These are phyloP conservation scores for Rynchops niger DNA, from an alignment of 2,113 vertebrate species.

Conservation along the genomic window DNA sequence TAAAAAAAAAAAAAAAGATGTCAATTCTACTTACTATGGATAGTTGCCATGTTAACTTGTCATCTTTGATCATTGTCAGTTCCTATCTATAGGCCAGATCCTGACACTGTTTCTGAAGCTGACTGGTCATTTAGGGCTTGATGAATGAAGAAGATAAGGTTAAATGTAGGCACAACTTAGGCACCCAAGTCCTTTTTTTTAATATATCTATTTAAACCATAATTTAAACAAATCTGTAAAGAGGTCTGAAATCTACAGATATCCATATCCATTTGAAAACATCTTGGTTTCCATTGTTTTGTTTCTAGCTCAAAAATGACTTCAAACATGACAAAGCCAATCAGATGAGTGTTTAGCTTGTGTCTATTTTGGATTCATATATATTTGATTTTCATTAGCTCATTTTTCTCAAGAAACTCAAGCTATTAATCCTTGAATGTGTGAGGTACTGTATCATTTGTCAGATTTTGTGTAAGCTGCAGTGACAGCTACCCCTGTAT, in stretches of 20 bases:
- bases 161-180: not conserved
- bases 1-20: too few relatives aligned
- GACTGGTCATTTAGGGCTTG: not conserved
- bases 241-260: not conserved
- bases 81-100: not conserved
- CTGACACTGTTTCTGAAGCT: not conserved
- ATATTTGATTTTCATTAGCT: not conserved
- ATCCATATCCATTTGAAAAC: not conserved
- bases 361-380: not conserved
- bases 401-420: not conserved
- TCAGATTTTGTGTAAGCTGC: not conserved
- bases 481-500: not conserved
- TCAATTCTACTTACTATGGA: not conserved
- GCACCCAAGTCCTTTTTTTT: not conserved
- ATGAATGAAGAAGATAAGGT: not conserved
- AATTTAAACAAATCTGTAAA: not conserved
- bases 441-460: not conserved
- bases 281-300: not conserved
- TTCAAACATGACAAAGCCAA: not conserved
- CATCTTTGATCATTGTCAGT: not conserved
- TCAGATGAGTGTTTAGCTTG: not conserved
- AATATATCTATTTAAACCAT: not conserved
- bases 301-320: not conserved
- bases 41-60: not conserved
- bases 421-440: not conserved